Evolutionary conservation across 35 echinoderm and acorn worm genomes (phyloP), one percentile per base, ranked within the genome.

Genomic region (Strongylocentrotus purpuratus): DNA sequence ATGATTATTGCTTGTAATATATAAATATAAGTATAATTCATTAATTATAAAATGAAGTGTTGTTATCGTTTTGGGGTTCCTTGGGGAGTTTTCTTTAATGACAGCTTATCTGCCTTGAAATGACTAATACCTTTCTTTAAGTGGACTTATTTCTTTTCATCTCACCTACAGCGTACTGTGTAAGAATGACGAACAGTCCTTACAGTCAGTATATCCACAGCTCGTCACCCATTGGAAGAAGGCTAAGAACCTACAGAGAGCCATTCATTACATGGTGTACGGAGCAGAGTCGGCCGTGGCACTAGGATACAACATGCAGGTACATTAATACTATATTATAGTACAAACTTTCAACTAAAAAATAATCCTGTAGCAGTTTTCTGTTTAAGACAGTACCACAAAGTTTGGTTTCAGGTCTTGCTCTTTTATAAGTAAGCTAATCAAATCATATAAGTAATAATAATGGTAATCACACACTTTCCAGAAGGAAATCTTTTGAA

Each of bases 281-380:
- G 98, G 97, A 31, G 95, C 98, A 45, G 98, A 99, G 94, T 99
- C 98, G 22, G 98, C 98, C 20, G 94, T 99, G 46, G 95, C 98
- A 4, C 93, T 99, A n/a, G 97, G 97, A 20, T 97, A 97, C 86
- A 99, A 96, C 47, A 99, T 99, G 98, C 98, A 99, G 98, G 98
- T 99, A 95, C 32, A 78, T 7, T 78, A 14, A 78, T 28, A n/a
- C 5, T 8, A 22, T 10, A 55, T n/a, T 94, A 18, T 31, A 50
- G 41, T 45, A 20, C 88, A 18, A 31, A 15, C 18, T 15, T 91
- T 18, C 8, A 32, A 31, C 91, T 32, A 1, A 35, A 4, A 11
- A n/a, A 47, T 47, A 46, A 9, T n/a, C 25, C 15, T 35, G 91
- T 47, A 46, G 32, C 11, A 0, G 9, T 28, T 92, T 31, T n/a